Base-by-base conservation (phyloP, 2,797 vertebrate species). In the Gobionotothen gibberifrons region DNA sequence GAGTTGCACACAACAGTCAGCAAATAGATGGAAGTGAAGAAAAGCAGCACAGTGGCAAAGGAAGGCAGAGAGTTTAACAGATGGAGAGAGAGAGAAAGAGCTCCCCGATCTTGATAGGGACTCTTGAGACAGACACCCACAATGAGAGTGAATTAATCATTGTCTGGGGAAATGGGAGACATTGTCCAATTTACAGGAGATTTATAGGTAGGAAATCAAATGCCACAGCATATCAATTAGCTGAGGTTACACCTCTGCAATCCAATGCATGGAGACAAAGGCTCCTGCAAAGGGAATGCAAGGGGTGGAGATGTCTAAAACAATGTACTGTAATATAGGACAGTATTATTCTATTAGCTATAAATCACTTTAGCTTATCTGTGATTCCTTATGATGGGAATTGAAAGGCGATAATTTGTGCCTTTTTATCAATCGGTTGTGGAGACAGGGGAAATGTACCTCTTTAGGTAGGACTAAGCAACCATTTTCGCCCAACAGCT, bases 131-230 rank as follows among this genome's bases (percentile, higher is more conserved):
- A 69, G 83, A 84, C 70, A 58, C 48, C 73, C 72, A 68, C 73
- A 87, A 79, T 79, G 63, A 72, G 63, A 79, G 60, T 36, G 72
- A 85, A 88, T 87, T 66, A 82, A 87, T 90, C 80, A 83, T 79
- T 83, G 82, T 84, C 84, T 17, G 2, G 49, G 74, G 74, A 86
- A 88, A 88, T 73, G 76, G 79, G 65, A 84, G 63, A 86, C 51
- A 43, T 57, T 56, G 68, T 82, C 57, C 72, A 85, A 85, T 89
- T 85, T 84, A 70, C 75, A 44, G 48, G 72, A 88, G 81, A 91
- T 87, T 82, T 82, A 88, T 84, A 72, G 78, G 79, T 69, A 65
- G 74, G 69, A 83, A 87, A 90, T 91, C 87, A 87, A 92, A 92
- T 81, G 78, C 59, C 73, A 78, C 59, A 64, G 78, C 68, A 60